Conservation (phyloP, 2,888 invertebrate species). For the Cosmopolites sordidus region DNA sequence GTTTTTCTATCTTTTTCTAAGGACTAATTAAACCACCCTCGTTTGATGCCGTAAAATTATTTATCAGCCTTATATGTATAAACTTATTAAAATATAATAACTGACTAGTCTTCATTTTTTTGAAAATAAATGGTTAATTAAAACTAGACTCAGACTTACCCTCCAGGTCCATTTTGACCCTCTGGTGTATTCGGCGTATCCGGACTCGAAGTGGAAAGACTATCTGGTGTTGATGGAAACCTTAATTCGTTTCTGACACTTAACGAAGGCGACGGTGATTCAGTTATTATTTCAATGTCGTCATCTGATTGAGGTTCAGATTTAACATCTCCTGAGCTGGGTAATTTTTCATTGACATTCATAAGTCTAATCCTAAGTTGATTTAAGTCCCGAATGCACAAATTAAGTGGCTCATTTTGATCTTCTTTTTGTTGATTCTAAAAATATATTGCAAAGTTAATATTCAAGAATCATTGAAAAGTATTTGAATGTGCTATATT, state of each 20-base stretch:
- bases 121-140: too few relatives aligned
- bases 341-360: conserved; percentile 58
- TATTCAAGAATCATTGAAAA: too few relatives aligned
- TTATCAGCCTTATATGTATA: too few relatives aligned
- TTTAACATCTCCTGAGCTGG: conserved; percentile 61
- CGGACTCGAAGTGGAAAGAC: conserved; percentile 49
- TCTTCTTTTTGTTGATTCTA: conserved; percentile 33
- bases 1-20: too few relatives aligned
- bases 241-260: conserved; percentile 31
- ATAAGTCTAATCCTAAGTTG: conserved; percentile 62
- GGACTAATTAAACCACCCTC: too few relatives aligned
- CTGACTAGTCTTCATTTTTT: too few relatives aligned
- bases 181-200: conserved; percentile 48
- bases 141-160: conserved; percentile 32
- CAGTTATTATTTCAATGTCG: conserved; percentile 48
- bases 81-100: too few relatives aligned
- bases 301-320: conserved; percentile 57
- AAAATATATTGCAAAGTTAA: conserved; percentile 7
- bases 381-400: conserved; percentile 74
- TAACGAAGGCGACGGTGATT: conserved; percentile 39
- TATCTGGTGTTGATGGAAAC: conserved; percentile 37
- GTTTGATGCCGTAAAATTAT: too few relatives aligned
- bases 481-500: too few relatives aligned
- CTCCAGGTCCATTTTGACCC: conserved; percentile 44
- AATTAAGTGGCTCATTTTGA: conserved; percentile 74